These are phyloP conservation scores for Oxygymnocypris stewartii DNA, from an alignment of 2,113 vertebrate genomes.

Conservation along the genomic window DNA sequence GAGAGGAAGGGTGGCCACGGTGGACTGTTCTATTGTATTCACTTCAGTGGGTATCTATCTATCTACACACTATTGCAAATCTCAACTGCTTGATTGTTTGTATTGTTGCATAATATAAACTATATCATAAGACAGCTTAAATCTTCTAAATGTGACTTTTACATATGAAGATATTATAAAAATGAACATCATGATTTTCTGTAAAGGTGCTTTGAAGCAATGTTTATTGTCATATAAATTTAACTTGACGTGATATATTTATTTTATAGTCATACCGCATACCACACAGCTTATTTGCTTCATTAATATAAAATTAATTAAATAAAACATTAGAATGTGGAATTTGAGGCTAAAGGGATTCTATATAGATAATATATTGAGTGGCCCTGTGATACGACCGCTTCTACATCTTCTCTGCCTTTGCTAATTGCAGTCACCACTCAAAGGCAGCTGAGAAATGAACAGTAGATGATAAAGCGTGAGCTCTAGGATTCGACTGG, in stretches of 20 bases:
- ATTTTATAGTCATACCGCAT: not conserved
- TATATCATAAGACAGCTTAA: not conserved
- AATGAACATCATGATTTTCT: not conserved
- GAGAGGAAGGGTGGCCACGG: not conserved
- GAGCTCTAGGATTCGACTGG: conserved; percentile 8
- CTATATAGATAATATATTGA: too few relatives aligned
- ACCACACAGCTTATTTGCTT: not conserved
- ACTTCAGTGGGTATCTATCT: not conserved
- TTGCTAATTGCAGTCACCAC: not conserved
- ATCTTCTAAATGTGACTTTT: not conserved
- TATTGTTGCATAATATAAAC: not conserved
- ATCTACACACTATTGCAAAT: not conserved
- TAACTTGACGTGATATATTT: not conserved
- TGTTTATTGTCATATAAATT: not conserved
- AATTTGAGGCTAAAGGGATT: not conserved
- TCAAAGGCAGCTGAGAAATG: not conserved
- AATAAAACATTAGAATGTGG: not conserved
- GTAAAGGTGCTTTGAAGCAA: not conserved
- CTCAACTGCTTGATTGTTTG: not conserved
- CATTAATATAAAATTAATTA: not conserved
- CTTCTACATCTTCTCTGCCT: not conserved
- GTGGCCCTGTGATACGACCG: not conserved
- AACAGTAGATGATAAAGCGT: conserved; percentile 10
- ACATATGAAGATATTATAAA: not conserved
- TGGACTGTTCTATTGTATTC: not conserved